Evolutionary conservation across 2,888 invertebrate genomes (phyloP).

Genomic region (Heterodera filipjevi): DNA sequence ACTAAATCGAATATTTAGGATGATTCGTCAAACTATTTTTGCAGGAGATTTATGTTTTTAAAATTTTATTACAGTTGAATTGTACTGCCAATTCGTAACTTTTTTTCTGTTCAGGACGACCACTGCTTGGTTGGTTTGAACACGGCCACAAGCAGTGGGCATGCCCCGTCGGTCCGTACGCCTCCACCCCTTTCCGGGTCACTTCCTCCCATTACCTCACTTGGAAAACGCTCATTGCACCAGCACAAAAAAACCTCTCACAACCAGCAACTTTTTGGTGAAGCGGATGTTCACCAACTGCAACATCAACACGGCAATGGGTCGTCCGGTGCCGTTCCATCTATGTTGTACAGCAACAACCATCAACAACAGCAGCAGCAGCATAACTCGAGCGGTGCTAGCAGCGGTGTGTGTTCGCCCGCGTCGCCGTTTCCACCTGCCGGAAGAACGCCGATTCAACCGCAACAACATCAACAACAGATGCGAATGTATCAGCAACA

Average conservation of each 20-base stretch:
- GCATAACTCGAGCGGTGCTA: background rate
- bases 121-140: background rate
- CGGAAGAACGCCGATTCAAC: background rate
- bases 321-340: background rate
- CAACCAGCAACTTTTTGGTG: background rate
- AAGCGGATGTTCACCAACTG: background rate
- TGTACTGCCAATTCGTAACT: too few species aligned
- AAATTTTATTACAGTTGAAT: background rate
- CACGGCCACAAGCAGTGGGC: background rate
- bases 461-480: background rate
- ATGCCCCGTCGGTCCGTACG: background rate
- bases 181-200: constrained; percentile 8
- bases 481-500: background rate
- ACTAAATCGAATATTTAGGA: too few species aligned
- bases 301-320: background rate
- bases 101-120: background rate
- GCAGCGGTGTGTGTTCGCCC: constrained; percentile 4
- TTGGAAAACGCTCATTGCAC: constrained; percentile 21
- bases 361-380: background rate
- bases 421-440: constrained; percentile 12
- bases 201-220: constrained; percentile 30
- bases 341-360: background rate
- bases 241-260: constrained; percentile 4
- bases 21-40: too few species aligned
- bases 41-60: too few species aligned